Evolutionary conservation across 2,797 vertebrate genomes (phyloP).

Genomic region (Lagorchestes hirsutus): DNA sequence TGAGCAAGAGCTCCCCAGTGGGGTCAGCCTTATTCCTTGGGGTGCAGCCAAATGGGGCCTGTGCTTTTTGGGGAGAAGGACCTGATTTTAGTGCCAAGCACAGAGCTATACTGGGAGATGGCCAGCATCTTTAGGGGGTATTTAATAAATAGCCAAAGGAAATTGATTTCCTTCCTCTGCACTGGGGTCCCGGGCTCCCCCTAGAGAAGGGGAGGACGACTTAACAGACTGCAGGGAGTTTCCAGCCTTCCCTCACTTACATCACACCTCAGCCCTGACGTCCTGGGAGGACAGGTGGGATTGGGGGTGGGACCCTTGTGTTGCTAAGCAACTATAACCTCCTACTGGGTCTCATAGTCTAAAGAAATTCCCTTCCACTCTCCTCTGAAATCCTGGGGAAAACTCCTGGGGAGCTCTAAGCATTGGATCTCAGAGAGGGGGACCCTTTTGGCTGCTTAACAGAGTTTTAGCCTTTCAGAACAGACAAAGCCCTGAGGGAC

Average conservation of each 20-base stretch:
- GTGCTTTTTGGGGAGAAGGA: background rate
- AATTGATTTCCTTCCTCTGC: background rate
- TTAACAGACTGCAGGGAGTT: background rate
- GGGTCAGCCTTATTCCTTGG: background rate
- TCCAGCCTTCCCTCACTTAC: background rate
- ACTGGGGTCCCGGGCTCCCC: background rate
- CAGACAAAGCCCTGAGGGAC: background rate
- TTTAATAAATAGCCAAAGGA: background rate
- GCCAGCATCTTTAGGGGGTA: background rate
- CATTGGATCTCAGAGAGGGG: background rate
- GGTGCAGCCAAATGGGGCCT: background rate
- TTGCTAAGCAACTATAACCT: background rate
- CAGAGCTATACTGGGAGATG: background rate
- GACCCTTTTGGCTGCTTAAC: background rate
- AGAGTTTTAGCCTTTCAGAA: background rate
- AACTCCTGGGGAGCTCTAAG: background rate
- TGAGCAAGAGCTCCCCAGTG: background rate
- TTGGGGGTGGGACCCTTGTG: background rate
- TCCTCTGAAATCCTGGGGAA: background rate
- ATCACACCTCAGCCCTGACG: background rate
- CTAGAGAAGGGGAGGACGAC: background rate
- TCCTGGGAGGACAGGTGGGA: background rate
- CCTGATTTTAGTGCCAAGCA: background rate
- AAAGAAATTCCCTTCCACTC: background rate
- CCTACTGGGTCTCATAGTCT: background rate